Base-by-base conservation (phyloP, 2,113 vertebrate genomes). In the Turnix velox region DNA sequence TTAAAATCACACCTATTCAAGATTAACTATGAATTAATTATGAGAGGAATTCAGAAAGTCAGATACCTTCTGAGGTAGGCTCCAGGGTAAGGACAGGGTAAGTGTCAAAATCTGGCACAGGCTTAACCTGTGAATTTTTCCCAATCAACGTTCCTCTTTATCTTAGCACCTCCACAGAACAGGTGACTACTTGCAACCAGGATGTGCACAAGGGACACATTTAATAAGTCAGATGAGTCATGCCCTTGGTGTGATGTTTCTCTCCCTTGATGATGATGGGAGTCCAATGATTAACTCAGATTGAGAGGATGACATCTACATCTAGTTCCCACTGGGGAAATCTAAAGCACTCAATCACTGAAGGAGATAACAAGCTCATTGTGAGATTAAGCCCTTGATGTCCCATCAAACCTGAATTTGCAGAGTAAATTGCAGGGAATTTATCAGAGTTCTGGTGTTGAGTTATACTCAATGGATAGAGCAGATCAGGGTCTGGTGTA, bases 11-110 rank as follows among this genome's bases (percentile, higher is more conserved):
- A 94, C 94, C 94, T 96, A 92, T 92, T 94, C 88, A 92, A 93
- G 94, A 96, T 96, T 96, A 96, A 92, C 87, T 66, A 91, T 96
- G 91, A 96, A 96, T 96, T 96, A 96, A 96, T 94, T 95, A 95
- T 96, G 87, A 93, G 92, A 59, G 58, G 87, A 85, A 84, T 91
- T 96, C 87, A 87, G 92, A 82, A 85, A 84, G 84, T 71, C 84
- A 87, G 81, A 87, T 92, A 49, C 80, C 52, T 94, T 80, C 48
- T 40, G 83, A 84, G 87, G 79, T 31, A 85, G 37, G 35, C 84
- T 85, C 28, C 7, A 43, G 84, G 67, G 78, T 61, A 83, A 76
- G 78, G 74, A 22, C 3, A 87, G 78, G 66, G 75, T 55, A 81
- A 87, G 39, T 58, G n/a, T 87, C 67, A 95, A 82, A 95, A 83